Evolutionary conservation across 2,888 invertebrate species (phyloP).

Genomic region (Pterostichus madidus): DNA sequence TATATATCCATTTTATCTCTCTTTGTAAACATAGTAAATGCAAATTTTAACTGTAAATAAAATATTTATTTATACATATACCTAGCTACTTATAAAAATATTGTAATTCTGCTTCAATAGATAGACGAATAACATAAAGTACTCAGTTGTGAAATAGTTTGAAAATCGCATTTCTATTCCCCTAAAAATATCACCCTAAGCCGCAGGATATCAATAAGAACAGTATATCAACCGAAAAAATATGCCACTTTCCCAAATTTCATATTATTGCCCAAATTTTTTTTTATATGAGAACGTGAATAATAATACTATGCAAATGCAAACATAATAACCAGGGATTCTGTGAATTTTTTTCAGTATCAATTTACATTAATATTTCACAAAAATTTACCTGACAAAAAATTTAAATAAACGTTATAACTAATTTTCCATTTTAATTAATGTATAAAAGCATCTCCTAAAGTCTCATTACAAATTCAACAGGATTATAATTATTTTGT

Average conservation of each 20-base stretch:
- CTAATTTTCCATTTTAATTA: constrained; percentile 38
- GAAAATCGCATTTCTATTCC: background rate
- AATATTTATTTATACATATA: too few relatives aligned
- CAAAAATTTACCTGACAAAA: constrained; percentile 2
- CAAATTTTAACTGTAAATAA: too few relatives aligned
- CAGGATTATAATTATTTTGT: constrained; percentile 40
- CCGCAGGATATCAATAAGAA: constrained; percentile 17
- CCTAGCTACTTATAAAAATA: too few relatives aligned
- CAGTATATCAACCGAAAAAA: constrained; percentile 10
- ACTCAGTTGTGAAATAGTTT: constrained; percentile 13
- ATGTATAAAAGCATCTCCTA: constrained; percentile 19
- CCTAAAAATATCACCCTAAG: background rate
- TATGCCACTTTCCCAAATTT: constrained; percentile 14
- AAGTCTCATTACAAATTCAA: constrained; percentile 23
- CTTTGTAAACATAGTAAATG: too few relatives aligned
- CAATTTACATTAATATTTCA: background rate
- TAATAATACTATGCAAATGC: too few relatives aligned
- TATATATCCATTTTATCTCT: too few relatives aligned
- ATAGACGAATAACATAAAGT: background rate
- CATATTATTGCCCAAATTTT: background rate
- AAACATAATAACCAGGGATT: too few relatives aligned
- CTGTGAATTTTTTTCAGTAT: background rate
- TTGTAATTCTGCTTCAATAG: too few relatives aligned
- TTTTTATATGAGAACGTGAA: background rate
- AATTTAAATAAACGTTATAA: constrained; percentile 19